Conservation (phyloP, 2,113 vertebrate species). For the Gymnorhina tibicen region DNA sequence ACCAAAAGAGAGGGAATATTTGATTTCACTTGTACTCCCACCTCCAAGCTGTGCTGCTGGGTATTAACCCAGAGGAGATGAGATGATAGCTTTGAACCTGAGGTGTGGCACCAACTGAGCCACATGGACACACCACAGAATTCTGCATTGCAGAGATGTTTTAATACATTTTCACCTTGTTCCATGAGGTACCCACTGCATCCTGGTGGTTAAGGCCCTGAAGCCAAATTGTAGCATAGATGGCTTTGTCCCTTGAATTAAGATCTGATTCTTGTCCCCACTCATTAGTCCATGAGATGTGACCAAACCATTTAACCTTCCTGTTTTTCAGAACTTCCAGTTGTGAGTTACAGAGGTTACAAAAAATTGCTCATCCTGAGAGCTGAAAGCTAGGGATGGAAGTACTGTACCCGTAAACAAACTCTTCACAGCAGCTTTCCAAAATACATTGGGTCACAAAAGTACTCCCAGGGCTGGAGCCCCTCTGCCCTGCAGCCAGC, state of each 20-base stretch:
- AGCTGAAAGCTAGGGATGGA: neutral
- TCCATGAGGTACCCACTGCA: accelerated
- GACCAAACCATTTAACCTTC: neutral
- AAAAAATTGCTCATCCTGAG: accelerated
- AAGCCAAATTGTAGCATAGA: accelerated
- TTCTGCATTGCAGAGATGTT: neutral
- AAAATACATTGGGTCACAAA: neutral
- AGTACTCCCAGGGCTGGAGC: accelerated
- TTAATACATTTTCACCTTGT: neutral
- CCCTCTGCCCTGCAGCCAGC: neutral
- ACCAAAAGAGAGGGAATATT: neutral
- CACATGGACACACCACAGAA: accelerated
- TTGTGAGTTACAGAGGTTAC: neutral
- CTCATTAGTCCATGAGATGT: too few species aligned
- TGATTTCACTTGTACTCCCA: accelerated
- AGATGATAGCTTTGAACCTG: neutral
- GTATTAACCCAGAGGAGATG: neutral
- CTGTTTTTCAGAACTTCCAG: neutral
- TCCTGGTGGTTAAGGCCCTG: neutral
- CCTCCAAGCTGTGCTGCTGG: neutral
- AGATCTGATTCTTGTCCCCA: accelerated
- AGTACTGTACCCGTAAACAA: neutral
- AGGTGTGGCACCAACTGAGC: accelerated
- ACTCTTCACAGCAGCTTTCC: neutral
- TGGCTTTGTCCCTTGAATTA: neutral